Evolutionary conservation across 2,888 invertebrate species (phyloP), one percentile per base, ranked within the genome.

Genomic region (Rhagium mordax): DNA sequence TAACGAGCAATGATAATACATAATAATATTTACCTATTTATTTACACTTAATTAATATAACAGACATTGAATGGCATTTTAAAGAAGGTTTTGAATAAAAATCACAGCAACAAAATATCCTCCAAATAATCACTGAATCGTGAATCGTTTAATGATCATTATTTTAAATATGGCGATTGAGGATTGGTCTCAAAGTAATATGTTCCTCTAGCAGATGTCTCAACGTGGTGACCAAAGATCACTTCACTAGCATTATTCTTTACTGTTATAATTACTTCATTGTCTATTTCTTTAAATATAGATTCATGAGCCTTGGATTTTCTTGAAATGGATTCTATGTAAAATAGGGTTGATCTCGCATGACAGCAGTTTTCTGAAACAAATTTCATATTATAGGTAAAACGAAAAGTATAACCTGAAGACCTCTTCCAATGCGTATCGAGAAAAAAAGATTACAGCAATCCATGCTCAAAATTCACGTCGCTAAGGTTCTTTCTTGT

Each of bases 311-410:
- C 88, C 21, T 78, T 66, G 21, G 88, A 82, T 67, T 84, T 84
- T 0, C 85, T 86, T 62, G 81, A 84, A 15, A 90, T 85, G 24
- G 89, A 89, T 80, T 89, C 90, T 7, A 88, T 88, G 73, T 88
- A 90, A 79, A 88, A 89, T 8, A 81, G 72, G 15, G 87, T 87
- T 0, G 89, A 86, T 75, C 89, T 85, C 16, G 87, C 88, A 74
- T 89, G 89, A 75, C 88, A 89, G 74, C 89, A 89, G 64, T 89
- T 89, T 79, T 88, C 90, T 90, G 78, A 61, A 85, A 85, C 72
- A 20, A 27, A 48, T n/a, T 18, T 6, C 18, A 16, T 20, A 21
- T 10, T 21, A n/a, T 48, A 21, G 15, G 4, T 61, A n/a, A n/a
- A n/a, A n/a, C n/a, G 6, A 24, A 24, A 24, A 24, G 24, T 4